These are phyloP conservation scores for Sapajus apella DNA, from an alignment of 2,113 vertebrate species.

Conservation along the genomic window DNA sequence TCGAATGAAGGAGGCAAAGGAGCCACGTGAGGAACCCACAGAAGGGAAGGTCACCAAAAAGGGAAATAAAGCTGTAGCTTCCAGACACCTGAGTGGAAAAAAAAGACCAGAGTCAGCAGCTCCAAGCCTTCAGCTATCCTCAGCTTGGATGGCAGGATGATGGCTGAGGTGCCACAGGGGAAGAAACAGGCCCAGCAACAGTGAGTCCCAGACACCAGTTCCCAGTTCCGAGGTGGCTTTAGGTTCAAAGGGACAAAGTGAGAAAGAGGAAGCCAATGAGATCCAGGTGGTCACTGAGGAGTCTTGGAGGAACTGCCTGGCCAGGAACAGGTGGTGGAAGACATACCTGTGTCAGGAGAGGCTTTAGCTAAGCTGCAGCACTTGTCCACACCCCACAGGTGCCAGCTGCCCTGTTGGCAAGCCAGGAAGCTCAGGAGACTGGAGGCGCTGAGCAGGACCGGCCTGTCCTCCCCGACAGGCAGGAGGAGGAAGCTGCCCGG, in stretches of 20 bases:
- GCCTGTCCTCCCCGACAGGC: too few species aligned
- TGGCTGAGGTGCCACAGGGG: rapidly evolving
- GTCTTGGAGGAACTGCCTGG: too few species aligned
- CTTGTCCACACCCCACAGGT: too few species aligned
- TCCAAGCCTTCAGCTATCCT: neutral
- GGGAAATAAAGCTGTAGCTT: neutral
- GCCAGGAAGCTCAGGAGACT: too few species aligned
- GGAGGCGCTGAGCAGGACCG: too few species aligned
- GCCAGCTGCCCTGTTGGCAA: too few species aligned
- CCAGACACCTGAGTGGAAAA: neutral
- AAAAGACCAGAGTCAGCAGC: neutral
- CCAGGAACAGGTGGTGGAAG: too few species aligned
- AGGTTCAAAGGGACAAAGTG: neutral
- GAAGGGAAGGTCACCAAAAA: neutral
- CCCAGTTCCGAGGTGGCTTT: neutral
- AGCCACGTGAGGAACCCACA: neutral
- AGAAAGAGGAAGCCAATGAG: neutral
- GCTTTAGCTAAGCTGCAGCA: too few species aligned
- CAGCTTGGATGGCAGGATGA: neutral
- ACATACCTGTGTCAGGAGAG: too few species aligned
- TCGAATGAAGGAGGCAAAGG: rapidly evolving
- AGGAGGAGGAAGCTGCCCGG: too few species aligned
- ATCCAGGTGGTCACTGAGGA: too few species aligned
- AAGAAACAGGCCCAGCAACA: neutral
- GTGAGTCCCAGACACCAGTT: neutral